Evolutionary conservation across 2,797 vertebrate species (phyloP).

Genomic region (Paramormyrops hopkinsi): DNA sequence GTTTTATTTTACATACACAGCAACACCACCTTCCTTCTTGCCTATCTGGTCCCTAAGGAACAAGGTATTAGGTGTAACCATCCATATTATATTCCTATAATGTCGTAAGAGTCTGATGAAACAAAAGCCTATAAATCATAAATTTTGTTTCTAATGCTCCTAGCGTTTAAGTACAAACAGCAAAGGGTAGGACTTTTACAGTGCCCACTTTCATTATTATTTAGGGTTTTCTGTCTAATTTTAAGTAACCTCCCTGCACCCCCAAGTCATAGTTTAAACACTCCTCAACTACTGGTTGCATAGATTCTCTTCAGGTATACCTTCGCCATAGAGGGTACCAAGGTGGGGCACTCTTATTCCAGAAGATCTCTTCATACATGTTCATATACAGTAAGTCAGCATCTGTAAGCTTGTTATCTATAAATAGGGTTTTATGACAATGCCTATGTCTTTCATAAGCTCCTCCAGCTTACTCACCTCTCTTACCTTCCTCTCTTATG

Average conservation of each 20-base stretch:
- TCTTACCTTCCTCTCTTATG: constrained; percentile 42
- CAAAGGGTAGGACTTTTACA: background rate
- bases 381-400: background rate
- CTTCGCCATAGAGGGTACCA: background rate
- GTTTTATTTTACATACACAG: background rate
- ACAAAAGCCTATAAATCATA: background rate
- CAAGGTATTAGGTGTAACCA: background rate
- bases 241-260: background rate
- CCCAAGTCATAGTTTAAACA: background rate
- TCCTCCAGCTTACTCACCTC: constrained; percentile 44
- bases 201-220: background rate
- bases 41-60: background rate
- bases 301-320: background rate
- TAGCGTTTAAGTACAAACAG: background rate
- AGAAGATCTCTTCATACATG: background rate
- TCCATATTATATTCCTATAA: background rate
- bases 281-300: background rate
- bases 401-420: background rate
- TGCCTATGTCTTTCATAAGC: background rate
- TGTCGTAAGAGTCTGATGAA: background rate
- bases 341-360: background rate
- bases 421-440: background rate
- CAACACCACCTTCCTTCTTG: background rate
- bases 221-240: background rate
- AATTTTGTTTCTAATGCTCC: background rate